Evolutionary conservation across 2,888 invertebrate genomes (phyloP).

Genomic region (Dynastes hyllus): DNA sequence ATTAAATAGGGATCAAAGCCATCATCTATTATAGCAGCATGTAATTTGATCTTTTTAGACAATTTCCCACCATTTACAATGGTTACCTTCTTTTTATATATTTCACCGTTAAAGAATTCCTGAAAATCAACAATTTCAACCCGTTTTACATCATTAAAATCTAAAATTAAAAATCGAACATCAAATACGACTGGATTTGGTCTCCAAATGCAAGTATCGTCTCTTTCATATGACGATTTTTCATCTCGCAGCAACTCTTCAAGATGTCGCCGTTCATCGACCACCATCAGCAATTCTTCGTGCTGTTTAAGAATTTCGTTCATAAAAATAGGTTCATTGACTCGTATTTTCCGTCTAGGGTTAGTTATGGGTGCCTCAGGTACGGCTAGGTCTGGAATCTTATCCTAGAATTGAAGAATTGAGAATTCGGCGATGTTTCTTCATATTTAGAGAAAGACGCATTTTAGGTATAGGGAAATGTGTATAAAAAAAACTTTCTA

Average conservation of each 20-base stretch:
- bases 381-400: slow-evolving; percentile 41
- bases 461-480: no score
- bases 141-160: background rate
- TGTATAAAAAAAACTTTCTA: no score
- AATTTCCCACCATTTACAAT: slow-evolving; percentile 52
- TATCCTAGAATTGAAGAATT: background rate
- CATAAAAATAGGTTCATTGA: slow-evolving; percentile 31
- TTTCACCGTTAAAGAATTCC: slow-evolving; percentile 52
- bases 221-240: slow-evolving; percentile 45
- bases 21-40: slow-evolving; percentile 45
- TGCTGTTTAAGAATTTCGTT: slow-evolving; percentile 43
- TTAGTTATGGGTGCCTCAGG: slow-evolving; percentile 55
- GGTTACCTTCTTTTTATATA: slow-evolving; percentile 52
- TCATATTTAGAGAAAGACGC: no score
- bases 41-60: slow-evolving; percentile 52
- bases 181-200: slow-evolving; percentile 47
- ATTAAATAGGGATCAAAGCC: slow-evolving; percentile 43
- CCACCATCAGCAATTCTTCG: slow-evolving; percentile 37
- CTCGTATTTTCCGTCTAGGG: slow-evolving; percentile 48
- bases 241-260: slow-evolving; percentile 29
- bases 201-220: slow-evolving; percentile 42
- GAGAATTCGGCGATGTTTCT: background rate
- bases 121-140: slow-evolving; percentile 41
- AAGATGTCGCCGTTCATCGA: slow-evolving; percentile 31
- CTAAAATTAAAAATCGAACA: slow-evolving; percentile 23